Conservation (phyloP, 2,888 invertebrate genomes). For the Eupithecia centaureata region DNA sequence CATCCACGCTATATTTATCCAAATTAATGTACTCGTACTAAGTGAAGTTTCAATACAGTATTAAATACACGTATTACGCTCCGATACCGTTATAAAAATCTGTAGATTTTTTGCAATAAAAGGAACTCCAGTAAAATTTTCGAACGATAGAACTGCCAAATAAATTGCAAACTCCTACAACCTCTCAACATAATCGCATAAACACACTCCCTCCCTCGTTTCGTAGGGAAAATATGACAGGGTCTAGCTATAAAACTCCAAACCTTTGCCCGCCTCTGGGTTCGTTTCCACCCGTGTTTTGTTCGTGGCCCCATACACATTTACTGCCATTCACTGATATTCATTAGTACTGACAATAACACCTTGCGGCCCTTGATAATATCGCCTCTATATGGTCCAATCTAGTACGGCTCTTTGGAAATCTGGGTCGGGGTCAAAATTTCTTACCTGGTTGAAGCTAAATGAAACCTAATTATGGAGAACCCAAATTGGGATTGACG, state of each 20-base stretch:
- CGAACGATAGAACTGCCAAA: constrained; percentile 16
- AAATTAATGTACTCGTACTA: not conserved
- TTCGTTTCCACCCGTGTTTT: constrained; percentile 52
- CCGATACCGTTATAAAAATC: not conserved
- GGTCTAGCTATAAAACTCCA: constrained; percentile 59
- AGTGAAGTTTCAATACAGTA: not conserved
- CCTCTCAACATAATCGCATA: constrained; percentile 49
- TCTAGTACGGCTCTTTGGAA: not conserved
- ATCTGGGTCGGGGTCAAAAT: not conserved
- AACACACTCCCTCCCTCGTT: constrained; percentile 43
- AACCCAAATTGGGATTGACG: not conserved
- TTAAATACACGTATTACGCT: not conserved
- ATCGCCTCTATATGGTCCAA: not conserved
- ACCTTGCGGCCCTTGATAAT: constrained; percentile 8
- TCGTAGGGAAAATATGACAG: constrained; percentile 54
- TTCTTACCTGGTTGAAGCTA: not conserved
- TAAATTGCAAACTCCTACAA: constrained; percentile 41
- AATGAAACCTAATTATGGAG: not conserved
- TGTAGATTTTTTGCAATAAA: constrained; percentile 12
- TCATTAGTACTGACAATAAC: constrained; percentile 22
- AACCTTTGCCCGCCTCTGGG: constrained; percentile 49
- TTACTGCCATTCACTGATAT: constrained; percentile 30
- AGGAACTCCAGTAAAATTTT: constrained; percentile 18
- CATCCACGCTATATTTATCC: no score
- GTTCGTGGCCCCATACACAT: constrained; percentile 48